Conservation (phyloP, 2,797 vertebrate genomes). For the Hypotaenidia philippensis region DNA sequence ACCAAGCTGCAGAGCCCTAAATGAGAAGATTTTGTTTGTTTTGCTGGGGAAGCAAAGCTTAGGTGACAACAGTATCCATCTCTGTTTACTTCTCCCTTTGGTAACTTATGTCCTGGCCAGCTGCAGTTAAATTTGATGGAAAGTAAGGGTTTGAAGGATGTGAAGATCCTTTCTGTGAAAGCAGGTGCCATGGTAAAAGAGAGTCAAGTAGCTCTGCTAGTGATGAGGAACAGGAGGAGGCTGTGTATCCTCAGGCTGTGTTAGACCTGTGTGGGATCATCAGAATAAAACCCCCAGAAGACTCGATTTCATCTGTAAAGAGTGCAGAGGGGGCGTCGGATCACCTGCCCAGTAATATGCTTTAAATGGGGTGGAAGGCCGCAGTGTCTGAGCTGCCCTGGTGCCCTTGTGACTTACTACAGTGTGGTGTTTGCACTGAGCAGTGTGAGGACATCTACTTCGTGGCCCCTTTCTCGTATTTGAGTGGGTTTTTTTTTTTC, state of each 20-base stretch:
- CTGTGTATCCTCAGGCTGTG: background rate
- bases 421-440: background rate
- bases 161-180: background rate
- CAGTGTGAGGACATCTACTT: background rate
- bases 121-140: background rate
- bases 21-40: background rate
- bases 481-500: background rate
- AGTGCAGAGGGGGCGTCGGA: background rate
- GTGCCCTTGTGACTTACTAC: accelerated
- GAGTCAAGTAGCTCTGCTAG: background rate
- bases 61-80: background rate
- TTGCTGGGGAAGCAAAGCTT: background rate
- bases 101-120: background rate
- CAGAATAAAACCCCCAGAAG: background rate
- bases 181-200: background rate
- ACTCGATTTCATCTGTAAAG: background rate
- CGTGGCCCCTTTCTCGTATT: background rate
- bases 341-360: accelerated
- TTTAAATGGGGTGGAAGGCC: background rate
- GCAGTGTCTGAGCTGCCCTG: accelerated
- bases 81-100: background rate
- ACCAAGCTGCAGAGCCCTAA: background rate
- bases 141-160: background rate
- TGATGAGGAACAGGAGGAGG: background rate
- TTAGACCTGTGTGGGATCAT: background rate